Evolutionary conservation across 2,888 invertebrate species (phyloP), one percentile per base, ranked within the genome.

Genomic region (Erebia ligea): DNA sequence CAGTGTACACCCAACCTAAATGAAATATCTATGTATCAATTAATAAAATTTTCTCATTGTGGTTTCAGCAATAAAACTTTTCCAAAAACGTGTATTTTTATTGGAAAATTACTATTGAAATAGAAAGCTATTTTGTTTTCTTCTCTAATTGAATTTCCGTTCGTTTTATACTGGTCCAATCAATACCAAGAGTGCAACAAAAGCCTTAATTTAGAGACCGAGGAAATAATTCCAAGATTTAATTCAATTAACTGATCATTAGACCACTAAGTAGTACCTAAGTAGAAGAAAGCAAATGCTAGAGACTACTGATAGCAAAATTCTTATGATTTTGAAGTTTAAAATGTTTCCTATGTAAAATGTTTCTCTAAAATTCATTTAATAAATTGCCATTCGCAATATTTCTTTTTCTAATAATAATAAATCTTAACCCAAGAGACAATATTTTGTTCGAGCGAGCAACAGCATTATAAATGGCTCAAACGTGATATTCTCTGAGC

Each of bases 391-490:
- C 40, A n/a, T 59, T 6, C 17, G n/a, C 59, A 59, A 17, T 17
- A 34, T 25, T 57, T 59, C 42, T 42, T 59, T 59, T 40, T 34
- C 15, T 59, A 19, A n/a, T 9, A 17, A 34, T 40, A 34, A 58
- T 59, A 59, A 59, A 59, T 59, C 59, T 59, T 10, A 59, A 59
- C 17, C 15, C 57, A n/a, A 15, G 2, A 34, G 15, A 59, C 59
- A 42, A 17, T 59, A 40, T n/a, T 59, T 17, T 59, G 10, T 40
- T 17, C 40, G 59, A 25, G 59, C 10, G 40, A 34, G 40, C 59
- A 25, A 25, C 25, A 13, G 15, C 40, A 10, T 59, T 40, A 59
- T 40, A 42, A 59, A 59, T 59, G 40, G n/a, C 40, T 42, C 59
- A 17, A 59, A 34, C 59, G 59, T 59, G 59, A 59, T 59, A 34